Evolutionary conservation across 2,888 invertebrate genomes (phyloP), one percentile per base, ranked within the genome.

Genomic region (Spilosoma lubricipeda): DNA sequence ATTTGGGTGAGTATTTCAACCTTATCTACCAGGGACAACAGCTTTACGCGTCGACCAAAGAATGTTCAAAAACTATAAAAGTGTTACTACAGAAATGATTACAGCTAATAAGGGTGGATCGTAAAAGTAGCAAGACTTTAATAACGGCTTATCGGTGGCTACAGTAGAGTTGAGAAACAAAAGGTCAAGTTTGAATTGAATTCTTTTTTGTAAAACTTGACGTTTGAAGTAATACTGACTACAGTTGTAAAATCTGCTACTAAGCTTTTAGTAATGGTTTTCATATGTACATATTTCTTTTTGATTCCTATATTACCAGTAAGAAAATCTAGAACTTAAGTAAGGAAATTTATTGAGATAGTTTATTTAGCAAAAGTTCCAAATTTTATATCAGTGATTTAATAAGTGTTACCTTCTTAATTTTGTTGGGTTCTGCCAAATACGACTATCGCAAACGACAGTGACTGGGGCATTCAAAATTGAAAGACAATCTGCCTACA

Each of bases 1-100:
- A 85, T 80, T 86, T 86, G 81, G 80, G 85, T 87, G 83, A 80
- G 84, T 87, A 83, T 87, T 86, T 87, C 80, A 80, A 73, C 71
- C 71, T 86, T 86, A 89, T 87, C 86, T 77, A 83, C 82, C 73
- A 75, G 77, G 74, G 80, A 80, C 27, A 80, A 77, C 79, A 82
- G 80, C 77, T 87, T 86, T 80, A 80, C 75, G 76, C 72, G 65
- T 64, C 72, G 67, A 67, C 63, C 71, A 80, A 80, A 79, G 76
- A 84, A 81, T 81, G 78, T 84, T 78, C 64, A 36, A 42, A 74
- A 84, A 84, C 86, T 87, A 84, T 84, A 80, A 83, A 80, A 84
- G 70, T 73, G 79, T 78, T 83, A 72, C 73, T 63, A 59, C 59
- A 63, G 48, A 70, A 76, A 79, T 80, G 73, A 82, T 82, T 78